Base-by-base conservation (phyloP, 2,888 invertebrate species). In the Phengaris arion region DNA sequence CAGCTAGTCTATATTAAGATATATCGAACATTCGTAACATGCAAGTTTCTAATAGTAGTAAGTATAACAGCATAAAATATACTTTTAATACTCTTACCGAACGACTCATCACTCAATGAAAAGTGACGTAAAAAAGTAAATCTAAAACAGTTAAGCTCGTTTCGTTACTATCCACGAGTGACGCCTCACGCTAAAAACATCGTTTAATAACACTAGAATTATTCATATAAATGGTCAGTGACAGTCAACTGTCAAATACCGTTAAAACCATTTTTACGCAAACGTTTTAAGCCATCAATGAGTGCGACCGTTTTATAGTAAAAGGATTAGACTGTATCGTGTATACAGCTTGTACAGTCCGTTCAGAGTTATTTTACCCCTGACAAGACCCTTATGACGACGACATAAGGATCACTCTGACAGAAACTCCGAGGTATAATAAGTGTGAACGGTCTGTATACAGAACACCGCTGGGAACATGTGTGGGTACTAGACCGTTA, bases 401-500 rank as follows among this genome's bases (percentile, higher is more conserved):
- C 10, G 10, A 52, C 12, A 52, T 52, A 52, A 52, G 52, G 52
- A 1, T 52, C 12, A 52, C 9, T 52, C 12, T 12, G 8, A 10
- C 2, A 52, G 9, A 52, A 6, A 6, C 48, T 48, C 7, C 7
- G 48, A 8, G 0, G 48, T 2, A 3, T 7, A 35, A 35, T 12
- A 35, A 64, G 35, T 45, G 12, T 22, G 59, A 59, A 59, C 10
- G 59, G 59, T 59, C 9, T 59, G 59, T 22, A 64, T 64, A 35
- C 64, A 45, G 12, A 35, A 64, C n/a, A 69, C 69, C 46, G 48
- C 69, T 46, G 48, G 46, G 69, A 69, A 48, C 69, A 69, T 69
- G 69, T 69, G 69, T 46, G 15, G 4, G 35, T 13, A 48, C 46
- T 46, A 69, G 69, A 69, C 69, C 69, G 69, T 69, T 48, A 48